Percentiles rank a stretch among this genome's conserved stretches.
phyloP scores from a whole-genome alignment of 1,140 invertebrate species.

The Radopholus similis region DNA sequence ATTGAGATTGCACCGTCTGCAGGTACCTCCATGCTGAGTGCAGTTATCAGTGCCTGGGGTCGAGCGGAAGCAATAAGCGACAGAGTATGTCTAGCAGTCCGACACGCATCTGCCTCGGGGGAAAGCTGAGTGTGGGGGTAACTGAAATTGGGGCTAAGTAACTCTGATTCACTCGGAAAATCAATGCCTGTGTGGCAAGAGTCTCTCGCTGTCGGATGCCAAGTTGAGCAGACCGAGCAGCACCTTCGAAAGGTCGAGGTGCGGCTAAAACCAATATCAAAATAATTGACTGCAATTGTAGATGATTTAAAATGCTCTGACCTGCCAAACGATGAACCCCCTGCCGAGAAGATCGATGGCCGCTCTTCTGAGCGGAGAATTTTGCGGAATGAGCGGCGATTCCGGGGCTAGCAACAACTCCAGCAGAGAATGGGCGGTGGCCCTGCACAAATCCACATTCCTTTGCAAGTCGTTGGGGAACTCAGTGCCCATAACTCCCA shows the following conservation, averaged over 20 bases:
- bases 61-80: slow-evolving; percentile 88
- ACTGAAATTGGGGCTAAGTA: neutral
- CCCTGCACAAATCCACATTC: slow-evolving; percentile 49
- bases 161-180: slow-evolving; percentile 1
- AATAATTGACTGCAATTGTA: neutral
- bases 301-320: too few species aligned
- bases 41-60: slow-evolving; percentile 92
- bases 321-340: slow-evolving; percentile 95
- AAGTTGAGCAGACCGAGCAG: slow-evolving; percentile 83
- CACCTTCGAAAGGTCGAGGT: slow-evolving; percentile 85
- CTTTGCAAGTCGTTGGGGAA: slow-evolving; percentile 77
- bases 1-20: too few species aligned
- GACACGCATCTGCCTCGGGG: slow-evolving; percentile 85
- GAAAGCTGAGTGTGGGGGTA: slow-evolving; percentile 68
- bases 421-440: slow-evolving; percentile 73
- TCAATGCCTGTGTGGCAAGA: neutral
- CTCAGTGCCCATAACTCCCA: slow-evolving; percentile 91
- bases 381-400: slow-evolving; percentile 74
- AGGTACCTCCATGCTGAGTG: slow-evolving; percentile 87
- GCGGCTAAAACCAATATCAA: slow-evolving; percentile 65
- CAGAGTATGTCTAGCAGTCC: slow-evolving; percentile 87
- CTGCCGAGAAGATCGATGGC: slow-evolving; percentile 86
- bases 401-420: slow-evolving; percentile 85
- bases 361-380: slow-evolving; percentile 83
- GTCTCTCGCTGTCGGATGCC: slow-evolving; percentile 63